phyloP scores from a whole-genome alignment of 2,888 invertebrate genomes.

The Electrophaes corylata region DNA sequence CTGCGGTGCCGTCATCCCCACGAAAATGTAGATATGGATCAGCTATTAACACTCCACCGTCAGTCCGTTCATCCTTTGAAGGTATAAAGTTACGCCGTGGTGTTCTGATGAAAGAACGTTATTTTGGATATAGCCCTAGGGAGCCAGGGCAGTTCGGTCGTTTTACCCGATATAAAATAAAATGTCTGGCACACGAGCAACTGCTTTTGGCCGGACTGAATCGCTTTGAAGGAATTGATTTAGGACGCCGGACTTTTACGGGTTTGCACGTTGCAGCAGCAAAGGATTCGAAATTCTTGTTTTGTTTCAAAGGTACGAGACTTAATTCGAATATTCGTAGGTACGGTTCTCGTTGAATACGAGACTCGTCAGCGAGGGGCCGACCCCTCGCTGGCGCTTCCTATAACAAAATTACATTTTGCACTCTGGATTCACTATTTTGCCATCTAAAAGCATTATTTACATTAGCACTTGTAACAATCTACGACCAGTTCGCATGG shows the following conservation, averaged over 20 bases:
- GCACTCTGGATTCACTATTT: too few species aligned
- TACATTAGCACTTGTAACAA: too few species aligned
- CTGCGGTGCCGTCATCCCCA: constrained; percentile 47
- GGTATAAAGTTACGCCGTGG: constrained; percentile 46
- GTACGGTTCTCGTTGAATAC: too few species aligned
- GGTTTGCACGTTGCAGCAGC: constrained; percentile 22
- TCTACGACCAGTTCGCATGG: too few species aligned
- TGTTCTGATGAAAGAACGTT: constrained; percentile 58
- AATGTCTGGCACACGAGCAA: constrained; percentile 37
- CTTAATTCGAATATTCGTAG: neutral
- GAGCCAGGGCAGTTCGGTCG: constrained; percentile 50
- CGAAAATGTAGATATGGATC: constrained; percentile 65
- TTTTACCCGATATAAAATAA: constrained; percentile 47
- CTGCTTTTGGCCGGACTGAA: constrained; percentile 38
- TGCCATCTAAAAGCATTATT: too few species aligned
- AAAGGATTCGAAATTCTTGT: constrained; percentile 22
- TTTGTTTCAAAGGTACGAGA: constrained; percentile 18
- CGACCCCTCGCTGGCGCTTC: too few species aligned
- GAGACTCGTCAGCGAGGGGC: too few species aligned
- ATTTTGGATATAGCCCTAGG: constrained; percentile 55
- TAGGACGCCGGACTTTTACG: constrained; percentile 36
- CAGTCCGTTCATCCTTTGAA: constrained; percentile 57
- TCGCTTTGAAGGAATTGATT: constrained; percentile 41
- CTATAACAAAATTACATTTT: too few species aligned
- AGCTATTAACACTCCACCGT: constrained; percentile 65